Evolutionary conservation across 2,888 invertebrate species (phyloP), one percentile per base, ranked within the genome.

Genomic region (Lochmaea crataegi): DNA sequence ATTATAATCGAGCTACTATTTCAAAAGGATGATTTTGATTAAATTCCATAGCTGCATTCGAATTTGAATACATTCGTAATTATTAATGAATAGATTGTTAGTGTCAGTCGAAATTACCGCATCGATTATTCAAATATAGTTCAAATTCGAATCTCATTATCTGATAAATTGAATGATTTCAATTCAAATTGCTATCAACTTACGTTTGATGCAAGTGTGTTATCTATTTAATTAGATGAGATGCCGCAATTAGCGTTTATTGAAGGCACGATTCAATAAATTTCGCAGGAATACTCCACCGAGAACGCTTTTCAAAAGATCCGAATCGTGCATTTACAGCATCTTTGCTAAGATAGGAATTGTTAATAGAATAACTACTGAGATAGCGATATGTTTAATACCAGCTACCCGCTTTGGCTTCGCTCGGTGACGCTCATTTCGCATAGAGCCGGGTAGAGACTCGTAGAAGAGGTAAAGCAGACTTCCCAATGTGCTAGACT

Each of bases 51-150:
- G 71, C 57, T 60, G 51, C 65, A 63, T 68, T 76, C 57, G 67
- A 72, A 75, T 75, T 75, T 75, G 74, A 75, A 76, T 75, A 67
- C 73, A 74, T 77, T 68, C 65, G 75, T 74, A 77, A 77, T 77
- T 75, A 75, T 77, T 77, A 74, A 68, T 75, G 75, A 77, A 75
- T 77, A 75, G 75, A 74, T 77, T 65, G 75, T 74, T 77, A 75
- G 74, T 72, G 74, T 75, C 75, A 75, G 74, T 72, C 75, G 73
- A 72, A 76, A 75, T 75, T 76, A 73, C 72, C 69, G 64, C 65
- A 69, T 41, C 75, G 72, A 72, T 74, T 75, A 77, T 73, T 75
- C 72, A 70, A 77, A 74, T 77, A 65, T 56, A 71, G 65, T 71
- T 67, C 65, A 48, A 58, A 67, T 64, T 71, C 51, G 73, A 75